phyloP scores from a whole-genome alignment of 37 sponge, comb jelly and placozoan genomes.

The Theonella swinhoei region DNA sequence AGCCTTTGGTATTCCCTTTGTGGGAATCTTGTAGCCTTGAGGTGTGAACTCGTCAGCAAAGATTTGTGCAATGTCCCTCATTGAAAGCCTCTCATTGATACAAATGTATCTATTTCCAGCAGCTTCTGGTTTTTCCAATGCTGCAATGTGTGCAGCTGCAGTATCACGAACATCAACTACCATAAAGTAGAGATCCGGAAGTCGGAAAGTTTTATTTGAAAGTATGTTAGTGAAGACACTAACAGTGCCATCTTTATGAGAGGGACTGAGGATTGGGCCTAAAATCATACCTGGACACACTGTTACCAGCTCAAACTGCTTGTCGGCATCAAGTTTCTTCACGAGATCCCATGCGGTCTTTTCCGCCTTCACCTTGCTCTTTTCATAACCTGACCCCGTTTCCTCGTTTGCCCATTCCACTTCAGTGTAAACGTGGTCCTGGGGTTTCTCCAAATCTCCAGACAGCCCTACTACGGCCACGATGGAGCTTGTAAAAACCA shows the following conservation, averaged over 20 bases:
- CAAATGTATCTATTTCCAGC: constrained; percentile 48
- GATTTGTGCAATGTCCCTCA: constrained; percentile 45
- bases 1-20: constrained; percentile 3
- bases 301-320: constrained; percentile 68
- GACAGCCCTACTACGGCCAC: constrained; percentile 41
- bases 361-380: constrained; percentile 75
- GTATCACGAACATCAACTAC: constrained; percentile 80
- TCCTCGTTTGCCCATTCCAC: constrained; percentile 52
- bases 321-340: constrained; percentile 25
- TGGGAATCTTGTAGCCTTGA: constrained; percentile 63
- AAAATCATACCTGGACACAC: constrained; percentile 44
- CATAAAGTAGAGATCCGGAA: constrained; percentile 22
- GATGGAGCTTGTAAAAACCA: constrained; percentile 66
- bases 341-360: constrained; percentile 74
- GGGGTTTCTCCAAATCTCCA: constrained; percentile 3
- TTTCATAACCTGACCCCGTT: constrained; percentile 25
- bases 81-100: constrained; percentile 9
- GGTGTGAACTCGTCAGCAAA: constrained; percentile 54
- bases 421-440: constrained; percentile 47
- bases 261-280: constrained; percentile 53
- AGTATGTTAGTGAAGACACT: constrained; percentile 17
- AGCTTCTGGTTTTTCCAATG: constrained; percentile 49
- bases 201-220: constrained; percentile 15
- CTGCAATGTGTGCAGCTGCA: constrained; percentile 61
- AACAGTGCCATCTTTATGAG: constrained; percentile 5